phyloP scores from a whole-genome alignment of 1,140 invertebrate species.

The Dendrolimus punctatus region DNA sequence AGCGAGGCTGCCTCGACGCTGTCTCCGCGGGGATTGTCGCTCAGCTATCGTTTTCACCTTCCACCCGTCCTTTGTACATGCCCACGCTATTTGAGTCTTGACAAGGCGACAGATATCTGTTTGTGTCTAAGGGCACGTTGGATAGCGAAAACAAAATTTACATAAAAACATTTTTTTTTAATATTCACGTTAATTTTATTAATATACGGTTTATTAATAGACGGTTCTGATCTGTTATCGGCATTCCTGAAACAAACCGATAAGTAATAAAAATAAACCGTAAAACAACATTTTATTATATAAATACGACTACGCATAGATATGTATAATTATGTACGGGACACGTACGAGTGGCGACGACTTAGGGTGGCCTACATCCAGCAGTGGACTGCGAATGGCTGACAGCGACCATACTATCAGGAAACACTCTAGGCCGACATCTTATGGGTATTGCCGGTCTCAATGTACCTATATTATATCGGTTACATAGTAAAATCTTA shows the following conservation, averaged over 20 bases:
- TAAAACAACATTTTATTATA: background rate
- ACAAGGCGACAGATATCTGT: constrained; percentile 8
- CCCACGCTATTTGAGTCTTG: constrained; percentile 18
- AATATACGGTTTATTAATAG: too few species aligned
- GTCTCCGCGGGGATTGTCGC: constrained; percentile 67
- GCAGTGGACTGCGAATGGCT: too few species aligned
- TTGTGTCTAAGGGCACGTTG: background rate
- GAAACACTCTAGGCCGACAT: constrained; percentile 59
- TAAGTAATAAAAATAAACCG: too few species aligned
- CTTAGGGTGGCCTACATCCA: too few species aligned
- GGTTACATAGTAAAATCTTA: constrained; percentile 27
- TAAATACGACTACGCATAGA: too few species aligned
- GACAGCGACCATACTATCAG: too few species aligned
- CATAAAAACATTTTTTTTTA: background rate
- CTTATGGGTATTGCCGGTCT: constrained; percentile 46
- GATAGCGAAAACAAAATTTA: background rate
- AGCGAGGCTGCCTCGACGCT: constrained; percentile 49
- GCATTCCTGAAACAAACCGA: too few species aligned
- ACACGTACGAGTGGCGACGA: too few species aligned
- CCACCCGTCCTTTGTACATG: constrained; percentile 32
- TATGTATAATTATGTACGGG: too few species aligned
- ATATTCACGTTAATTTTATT: too few species aligned
- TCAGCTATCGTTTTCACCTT: constrained; percentile 62
- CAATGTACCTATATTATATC: constrained; percentile 11
- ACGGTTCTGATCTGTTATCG: too few species aligned